Percentiles rank a stretch among this genome's conserved stretches.
phyloP scores from a whole-genome alignment of 2,888 invertebrate species.

The Cetonia aurata region DNA sequence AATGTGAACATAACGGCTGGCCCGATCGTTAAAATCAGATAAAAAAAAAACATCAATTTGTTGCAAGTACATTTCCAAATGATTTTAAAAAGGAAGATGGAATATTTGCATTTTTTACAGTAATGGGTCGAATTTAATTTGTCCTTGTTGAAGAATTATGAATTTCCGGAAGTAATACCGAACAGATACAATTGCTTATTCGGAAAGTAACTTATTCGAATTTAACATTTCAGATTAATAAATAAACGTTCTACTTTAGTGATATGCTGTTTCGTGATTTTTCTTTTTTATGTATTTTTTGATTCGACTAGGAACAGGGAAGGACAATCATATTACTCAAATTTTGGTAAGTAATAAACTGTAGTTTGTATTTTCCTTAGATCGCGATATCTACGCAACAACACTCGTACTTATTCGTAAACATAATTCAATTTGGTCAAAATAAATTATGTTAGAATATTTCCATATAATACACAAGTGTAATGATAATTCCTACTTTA shows the following conservation, averaged over 20 bases:
- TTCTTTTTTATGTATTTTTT: conserved; percentile 13
- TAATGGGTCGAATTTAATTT: conserved; percentile 15
- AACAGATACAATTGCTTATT: background rate
- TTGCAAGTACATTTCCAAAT: too few relatives aligned
- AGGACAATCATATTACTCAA: conserved; percentile 25
- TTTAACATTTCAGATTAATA: conserved; percentile 28
- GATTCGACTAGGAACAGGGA: conserved; percentile 1
- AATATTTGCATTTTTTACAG: background rate
- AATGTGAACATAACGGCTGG: too few relatives aligned
- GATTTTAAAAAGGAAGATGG: too few relatives aligned
- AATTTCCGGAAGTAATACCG: conserved; percentile 22
- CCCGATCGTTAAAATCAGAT: too few relatives aligned
- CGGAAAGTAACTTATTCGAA: background rate
- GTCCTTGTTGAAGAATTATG: conserved; percentile 19
- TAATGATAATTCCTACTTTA: too few relatives aligned
- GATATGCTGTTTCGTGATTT: background rate
- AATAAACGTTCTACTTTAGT: conserved; percentile 7
- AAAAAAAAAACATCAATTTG: too few relatives aligned
- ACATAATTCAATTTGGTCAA: too few relatives aligned
- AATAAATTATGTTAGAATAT: too few relatives aligned
- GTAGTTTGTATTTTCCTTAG: background rate
- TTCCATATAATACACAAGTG: too few relatives aligned
- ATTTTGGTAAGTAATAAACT: conserved; percentile 29
- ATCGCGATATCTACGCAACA: too few relatives aligned
- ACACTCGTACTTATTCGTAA: too few relatives aligned